phyloP scores from a whole-genome alignment of 2,797 vertebrate genomes.

The Malurus splendens region DNA sequence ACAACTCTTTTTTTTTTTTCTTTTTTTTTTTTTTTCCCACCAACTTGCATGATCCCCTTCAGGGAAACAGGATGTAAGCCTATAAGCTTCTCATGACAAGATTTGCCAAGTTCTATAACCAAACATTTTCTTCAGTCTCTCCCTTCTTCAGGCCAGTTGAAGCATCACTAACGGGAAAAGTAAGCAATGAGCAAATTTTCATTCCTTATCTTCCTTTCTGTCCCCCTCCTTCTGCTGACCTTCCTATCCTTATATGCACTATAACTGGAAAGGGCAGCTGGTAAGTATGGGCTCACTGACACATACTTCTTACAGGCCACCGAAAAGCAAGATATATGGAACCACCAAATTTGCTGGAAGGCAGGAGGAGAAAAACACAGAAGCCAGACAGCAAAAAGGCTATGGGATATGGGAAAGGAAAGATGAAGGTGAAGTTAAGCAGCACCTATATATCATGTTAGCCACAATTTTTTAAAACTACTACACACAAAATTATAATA shows the following conservation, averaged over 20 bases:
- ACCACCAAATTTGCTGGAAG: background rate
- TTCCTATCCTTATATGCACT: background rate
- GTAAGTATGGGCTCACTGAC: background rate
- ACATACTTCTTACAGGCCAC: background rate
- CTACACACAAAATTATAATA: background rate
- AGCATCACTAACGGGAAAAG: background rate
- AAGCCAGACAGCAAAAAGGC: background rate
- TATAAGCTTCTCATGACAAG: background rate
- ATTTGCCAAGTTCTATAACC: background rate
- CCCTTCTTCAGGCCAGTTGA: background rate
- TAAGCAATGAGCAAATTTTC: background rate
- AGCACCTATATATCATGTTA: background rate
- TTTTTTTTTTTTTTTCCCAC: background rate
- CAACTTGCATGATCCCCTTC: background rate
- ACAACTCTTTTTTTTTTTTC: background rate
- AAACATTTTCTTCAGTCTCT: background rate
- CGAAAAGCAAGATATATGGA: background rate
- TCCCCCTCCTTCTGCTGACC: background rate
- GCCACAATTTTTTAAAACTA: background rate
- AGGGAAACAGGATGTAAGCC: background rate
- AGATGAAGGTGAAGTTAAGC: background rate
- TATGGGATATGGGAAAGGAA: background rate
- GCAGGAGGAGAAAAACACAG: background rate
- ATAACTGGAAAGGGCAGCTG: background rate
- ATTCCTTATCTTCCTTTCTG: background rate